Evolutionary conservation across 2,113 vertebrate species (phyloP), one percentile per base, ranked within the genome.

Genomic region (Leptobrachium leishanense): DNA sequence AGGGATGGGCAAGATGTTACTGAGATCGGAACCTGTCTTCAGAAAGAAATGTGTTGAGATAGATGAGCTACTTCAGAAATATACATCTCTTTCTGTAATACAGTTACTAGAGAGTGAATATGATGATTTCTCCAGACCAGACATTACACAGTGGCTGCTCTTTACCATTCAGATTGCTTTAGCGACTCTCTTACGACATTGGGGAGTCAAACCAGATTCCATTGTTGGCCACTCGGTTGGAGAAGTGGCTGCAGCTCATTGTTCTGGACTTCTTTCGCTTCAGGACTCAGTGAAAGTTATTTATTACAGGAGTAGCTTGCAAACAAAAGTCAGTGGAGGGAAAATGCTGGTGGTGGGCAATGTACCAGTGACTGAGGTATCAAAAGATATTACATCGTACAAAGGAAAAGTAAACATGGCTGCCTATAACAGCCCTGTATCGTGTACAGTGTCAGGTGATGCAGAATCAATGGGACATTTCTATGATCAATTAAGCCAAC

Each of bases 301-400:
- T 82, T 82, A 92, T 82, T 88, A 91, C 77, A 92, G 95, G 75
- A 94, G 95, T 68, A 12, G 79, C 74, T 87, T 95, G 7, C 95
- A 96, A 86, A 84, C 85, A 41, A 92, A 85, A 75, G 91, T 92
- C 5, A 86, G 84, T 2, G 83, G 89, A 0, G 95, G 95, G 6
- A 94, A 88, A 77, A 96, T 96, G 95, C 82, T 96, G 76, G 89
- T 95, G 7, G 88, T 96, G 46, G 85, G 92, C 44, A 96, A 96
- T 66, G 79, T 95, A 75, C 85, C 88, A 0, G 85, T 94, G 4
- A 76, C 87, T 77, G 85, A 94, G 40, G 82, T 95, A 10, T 82
- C 90, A 66, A 75, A 89, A 50, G 6, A 40, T 4, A 81, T 95
- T 53, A 62, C 63, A 0, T 70, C 9, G 5, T 92, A 92, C 79